Conservation (phyloP, 2,888 invertebrate species). For the Agrilus mali region DNA sequence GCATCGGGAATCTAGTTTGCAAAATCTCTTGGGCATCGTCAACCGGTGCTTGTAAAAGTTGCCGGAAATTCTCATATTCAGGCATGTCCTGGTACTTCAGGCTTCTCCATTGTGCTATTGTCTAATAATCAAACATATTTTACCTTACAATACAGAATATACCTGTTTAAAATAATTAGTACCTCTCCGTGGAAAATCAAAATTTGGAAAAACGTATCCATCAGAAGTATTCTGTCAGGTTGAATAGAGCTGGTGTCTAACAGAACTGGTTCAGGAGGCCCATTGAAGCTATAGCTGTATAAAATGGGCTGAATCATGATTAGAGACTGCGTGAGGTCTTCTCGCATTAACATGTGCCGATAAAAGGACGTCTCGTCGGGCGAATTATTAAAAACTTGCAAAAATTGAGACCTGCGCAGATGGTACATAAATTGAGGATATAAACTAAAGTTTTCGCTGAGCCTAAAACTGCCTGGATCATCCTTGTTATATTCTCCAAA, state of each 20-base stretch:
- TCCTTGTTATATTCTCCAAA: slow-evolving; percentile 98
- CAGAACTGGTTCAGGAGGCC: slow-evolving; percentile 93
- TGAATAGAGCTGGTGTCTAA: slow-evolving; percentile 96
- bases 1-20: slow-evolving; percentile 93
- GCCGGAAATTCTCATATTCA: slow-evolving; percentile 96
- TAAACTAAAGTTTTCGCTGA: slow-evolving; percentile 92
- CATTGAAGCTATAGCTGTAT: slow-evolving; percentile 96
- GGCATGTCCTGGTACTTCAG: slow-evolving; percentile 93
- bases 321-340: slow-evolving; percentile 92
- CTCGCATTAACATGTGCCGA: slow-evolving; percentile 94
- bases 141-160: neutral
- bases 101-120: slow-evolving; percentile 94
- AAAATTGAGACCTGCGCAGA: slow-evolving; percentile 91
- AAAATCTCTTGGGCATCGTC: slow-evolving; percentile 97
- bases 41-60: slow-evolving; percentile 87
- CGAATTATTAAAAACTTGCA: slow-evolving; percentile 99
- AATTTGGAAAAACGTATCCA: slow-evolving; percentile 99
- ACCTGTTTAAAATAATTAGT: slow-evolving; percentile 1
- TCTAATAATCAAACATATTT: slow-evolving; percentile 39
- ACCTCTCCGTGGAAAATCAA: slow-evolving; percentile 98
- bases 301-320: slow-evolving; percentile 99
- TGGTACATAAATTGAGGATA: slow-evolving; percentile 99
- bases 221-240: slow-evolving; percentile 90
- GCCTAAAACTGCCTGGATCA: slow-evolving; percentile 90
- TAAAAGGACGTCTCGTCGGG: slow-evolving; percentile 99